Percentiles rank a stretch among this genome's conserved stretches.
These are phyloP conservation scores for Melanerpes aurifrons DNA, from an alignment of 2,113 vertebrate species.

Conservation along the genomic window DNA sequence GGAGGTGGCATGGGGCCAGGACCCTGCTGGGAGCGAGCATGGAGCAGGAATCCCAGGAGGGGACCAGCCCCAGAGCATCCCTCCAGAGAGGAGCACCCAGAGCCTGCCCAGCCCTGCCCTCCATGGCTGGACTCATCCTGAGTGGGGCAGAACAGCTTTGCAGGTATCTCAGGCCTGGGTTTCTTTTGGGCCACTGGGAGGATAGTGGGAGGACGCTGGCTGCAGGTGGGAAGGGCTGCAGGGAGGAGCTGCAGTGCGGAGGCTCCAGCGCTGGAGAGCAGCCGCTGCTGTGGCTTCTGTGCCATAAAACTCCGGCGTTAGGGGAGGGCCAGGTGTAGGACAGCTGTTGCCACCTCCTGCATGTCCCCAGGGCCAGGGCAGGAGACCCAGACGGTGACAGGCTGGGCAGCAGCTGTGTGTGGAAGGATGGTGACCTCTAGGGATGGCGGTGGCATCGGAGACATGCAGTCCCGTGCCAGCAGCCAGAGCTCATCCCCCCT, in stretches of 20 bases:
- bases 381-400: not conserved
- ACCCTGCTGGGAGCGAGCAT: not conserved
- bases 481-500: not conserved
- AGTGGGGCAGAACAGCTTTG: rapidly evolving
- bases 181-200: not conserved
- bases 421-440: not conserved
- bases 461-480: rapidly evolving
- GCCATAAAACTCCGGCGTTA: not conserved
- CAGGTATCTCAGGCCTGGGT: not conserved
- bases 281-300: not conserved
- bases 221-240: not conserved
- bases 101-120: not conserved
- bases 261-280: not conserved
- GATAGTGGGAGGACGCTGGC: not conserved
- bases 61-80: not conserved
- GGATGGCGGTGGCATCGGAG: not conserved
- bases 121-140: not conserved
- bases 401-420: not conserved
- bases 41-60: not conserved
- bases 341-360: not conserved
- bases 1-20: not conserved
- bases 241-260: not conserved
- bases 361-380: not conserved
- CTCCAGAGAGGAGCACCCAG: not conserved
- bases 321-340: not conserved